Conservation (phyloP, 2,113 vertebrate species). For the Propithecus coquereli region DNA sequence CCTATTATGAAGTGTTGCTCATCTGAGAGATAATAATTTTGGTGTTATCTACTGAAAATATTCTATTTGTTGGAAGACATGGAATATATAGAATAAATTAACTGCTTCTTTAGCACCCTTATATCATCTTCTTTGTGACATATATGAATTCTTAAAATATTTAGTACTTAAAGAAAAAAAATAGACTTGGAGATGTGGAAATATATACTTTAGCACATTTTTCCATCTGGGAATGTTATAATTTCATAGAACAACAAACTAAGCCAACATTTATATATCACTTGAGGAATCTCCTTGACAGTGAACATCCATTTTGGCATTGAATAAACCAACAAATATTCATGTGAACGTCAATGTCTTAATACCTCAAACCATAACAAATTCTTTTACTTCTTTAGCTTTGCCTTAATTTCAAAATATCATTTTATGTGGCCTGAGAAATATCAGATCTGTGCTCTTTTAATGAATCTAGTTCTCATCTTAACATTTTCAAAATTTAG, state of each 20-base stretch:
- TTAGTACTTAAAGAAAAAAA: constrained; percentile 26
- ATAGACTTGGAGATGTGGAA: constrained; percentile 1
- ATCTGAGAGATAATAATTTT: constrained; percentile 30
- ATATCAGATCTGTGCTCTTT: not conserved
- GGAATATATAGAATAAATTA: constrained; percentile 42
- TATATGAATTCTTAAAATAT: constrained; percentile 45
- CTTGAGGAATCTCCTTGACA: constrained; percentile 12
- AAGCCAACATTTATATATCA: not conserved
- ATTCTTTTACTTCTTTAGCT: constrained; percentile 1
- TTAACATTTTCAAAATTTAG: not conserved
- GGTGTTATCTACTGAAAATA: constrained; percentile 19
- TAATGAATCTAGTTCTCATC: not conserved
- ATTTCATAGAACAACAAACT: constrained; percentile 1
- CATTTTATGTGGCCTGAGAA: not conserved
- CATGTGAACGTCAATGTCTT: not conserved
- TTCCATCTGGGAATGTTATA: constrained; percentile 1
- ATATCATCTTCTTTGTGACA: not conserved
- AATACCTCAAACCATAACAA: constrained; percentile 47
- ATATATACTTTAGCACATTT: constrained; percentile 35
- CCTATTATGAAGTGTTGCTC: constrained; percentile 42
- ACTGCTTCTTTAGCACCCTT: constrained; percentile 21
- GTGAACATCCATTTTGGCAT: not conserved
- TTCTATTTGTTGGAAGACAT: constrained; percentile 4
- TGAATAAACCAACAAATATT: not conserved
- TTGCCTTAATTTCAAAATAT: constrained; percentile 31